A percentile compares a stretch with the other conserved stretches of the same genome.
phyloP scores from a whole-genome alignment of 2,797 vertebrate genomes.

The Tapirus indicus region DNA sequence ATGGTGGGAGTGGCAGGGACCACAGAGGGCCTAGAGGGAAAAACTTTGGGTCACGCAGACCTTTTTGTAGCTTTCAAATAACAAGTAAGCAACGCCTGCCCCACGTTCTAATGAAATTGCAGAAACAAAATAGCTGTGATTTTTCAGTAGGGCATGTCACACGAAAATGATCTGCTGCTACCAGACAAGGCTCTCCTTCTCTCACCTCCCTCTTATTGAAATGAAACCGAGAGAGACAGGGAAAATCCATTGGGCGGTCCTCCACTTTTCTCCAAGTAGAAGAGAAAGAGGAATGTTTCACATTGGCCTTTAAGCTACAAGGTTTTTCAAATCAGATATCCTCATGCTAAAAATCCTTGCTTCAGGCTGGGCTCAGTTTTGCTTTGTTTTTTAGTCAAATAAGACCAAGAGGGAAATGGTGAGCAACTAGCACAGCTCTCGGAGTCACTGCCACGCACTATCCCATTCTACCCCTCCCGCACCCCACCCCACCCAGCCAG shows the following conservation, averaged over 20 bases:
- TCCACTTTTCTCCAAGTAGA: slow-evolving; percentile 8
- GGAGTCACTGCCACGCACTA: not conserved
- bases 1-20: not conserved
- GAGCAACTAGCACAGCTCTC: not conserved
- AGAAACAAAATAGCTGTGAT: slow-evolving; percentile 39
- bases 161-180: not conserved
- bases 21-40: not conserved
- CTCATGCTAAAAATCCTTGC: slow-evolving; percentile 33
- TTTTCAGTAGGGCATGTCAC: not conserved
- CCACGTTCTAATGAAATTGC: not conserved
- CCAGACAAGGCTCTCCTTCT: not conserved
- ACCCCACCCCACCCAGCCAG: not conserved
- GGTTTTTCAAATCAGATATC: not conserved
- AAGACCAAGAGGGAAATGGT: slow-evolving; percentile 29
- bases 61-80: slow-evolving; percentile 50
- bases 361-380: not conserved
- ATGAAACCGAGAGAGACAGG: not conserved
- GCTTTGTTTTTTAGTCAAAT: slow-evolving; percentile 36
- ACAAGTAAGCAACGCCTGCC: not conserved
- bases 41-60: not conserved
- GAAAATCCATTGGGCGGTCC: not conserved
- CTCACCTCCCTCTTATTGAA: not conserved
- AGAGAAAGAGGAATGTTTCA: not conserved
- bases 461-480: too few species aligned
- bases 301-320: not conserved